Base-by-base conservation (phyloP, 1,140 invertebrate species). In the Rhyacophila brunnea region DNA sequence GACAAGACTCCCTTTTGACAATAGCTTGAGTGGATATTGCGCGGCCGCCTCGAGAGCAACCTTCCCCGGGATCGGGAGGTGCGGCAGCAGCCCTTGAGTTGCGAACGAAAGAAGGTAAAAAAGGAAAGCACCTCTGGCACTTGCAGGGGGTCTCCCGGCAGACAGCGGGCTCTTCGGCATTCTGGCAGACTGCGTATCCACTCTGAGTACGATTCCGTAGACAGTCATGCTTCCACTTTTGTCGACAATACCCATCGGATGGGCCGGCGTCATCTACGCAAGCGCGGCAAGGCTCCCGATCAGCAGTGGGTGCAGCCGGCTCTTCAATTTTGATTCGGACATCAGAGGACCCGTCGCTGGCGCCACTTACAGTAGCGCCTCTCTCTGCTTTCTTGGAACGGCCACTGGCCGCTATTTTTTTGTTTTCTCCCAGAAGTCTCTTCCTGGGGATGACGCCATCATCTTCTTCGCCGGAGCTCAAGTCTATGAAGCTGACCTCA, bases 401-500 rank as follows among this genome's bases (percentile, higher is more conserved):
- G 19, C 13, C 15, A n/a, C 28, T 46, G 6, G 54, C 20, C 13
- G 66, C 64, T 32, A 51, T 54, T 60, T 66, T 66, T 47, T 53
- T 62, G 20, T 44, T 53, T 42, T 49, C 60, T 36, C 44, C 36
- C 68, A 67, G 66, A 18, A 66, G 68, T 53, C 68, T 70, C 60
- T 73, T 74, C 62, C 68, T 72, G 35, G 70, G 70, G 9, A 67
- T 63, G 11, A 47, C 14, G 49, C 46, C 53, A 66, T 72, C 70
- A 28, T 79, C 75, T 66, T 78, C 77, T 46, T 78, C 77, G 58
- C 77, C 75, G 36, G 75, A 77, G 60, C 75, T 77, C 1, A 78
- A 71, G 71, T 77, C 77, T 60, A 79, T 77, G 34, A 71, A 67
- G 62, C 70, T 40, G 68, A 38, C 66, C 28, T 28, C 23, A 9